phyloP scores from a whole-genome alignment of 2,888 invertebrate genomes.

The Palloptera scutellata region DNA sequence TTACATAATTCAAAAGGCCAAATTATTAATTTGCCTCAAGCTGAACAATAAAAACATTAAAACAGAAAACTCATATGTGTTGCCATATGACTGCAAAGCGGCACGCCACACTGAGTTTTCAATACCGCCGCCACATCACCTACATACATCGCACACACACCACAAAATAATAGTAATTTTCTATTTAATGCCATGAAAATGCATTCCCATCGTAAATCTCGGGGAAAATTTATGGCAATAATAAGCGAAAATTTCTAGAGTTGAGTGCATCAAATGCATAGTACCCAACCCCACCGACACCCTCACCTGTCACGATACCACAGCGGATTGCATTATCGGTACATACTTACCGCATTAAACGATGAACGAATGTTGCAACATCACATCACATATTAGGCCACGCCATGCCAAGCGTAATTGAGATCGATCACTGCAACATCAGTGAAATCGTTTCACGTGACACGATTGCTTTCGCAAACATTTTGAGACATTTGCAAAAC shows the following conservation, averaged over 20 bases:
- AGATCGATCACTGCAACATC: conserved; percentile 17
- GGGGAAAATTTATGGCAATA: conserved; percentile 42
- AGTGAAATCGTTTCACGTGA: no score
- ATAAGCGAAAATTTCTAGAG: conserved; percentile 18
- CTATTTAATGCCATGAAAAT: conserved; percentile 44
- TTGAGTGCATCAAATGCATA: neutral
- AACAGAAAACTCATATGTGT: no score
- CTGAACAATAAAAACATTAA: no score
- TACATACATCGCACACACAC: no score
- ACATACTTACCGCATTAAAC: neutral
- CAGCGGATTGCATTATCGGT: neutral
- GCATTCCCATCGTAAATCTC: conserved; percentile 47
- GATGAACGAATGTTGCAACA: neutral
- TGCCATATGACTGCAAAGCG: no score
- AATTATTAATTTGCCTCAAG: no score
- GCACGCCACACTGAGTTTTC: no score
- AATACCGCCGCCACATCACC: conserved; percentile 28
- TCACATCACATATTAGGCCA: conserved; percentile 10
- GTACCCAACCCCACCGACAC: neutral
- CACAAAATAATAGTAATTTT: conserved; percentile 45
- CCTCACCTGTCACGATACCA: neutral
- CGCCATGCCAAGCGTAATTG: conserved; percentile 12
- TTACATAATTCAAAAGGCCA: no score
- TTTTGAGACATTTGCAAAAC: no score
- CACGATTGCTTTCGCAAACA: no score